Evolutionary conservation across 2,888 invertebrate genomes (phyloP).

Genomic region (Amphiduros pacificus): DNA sequence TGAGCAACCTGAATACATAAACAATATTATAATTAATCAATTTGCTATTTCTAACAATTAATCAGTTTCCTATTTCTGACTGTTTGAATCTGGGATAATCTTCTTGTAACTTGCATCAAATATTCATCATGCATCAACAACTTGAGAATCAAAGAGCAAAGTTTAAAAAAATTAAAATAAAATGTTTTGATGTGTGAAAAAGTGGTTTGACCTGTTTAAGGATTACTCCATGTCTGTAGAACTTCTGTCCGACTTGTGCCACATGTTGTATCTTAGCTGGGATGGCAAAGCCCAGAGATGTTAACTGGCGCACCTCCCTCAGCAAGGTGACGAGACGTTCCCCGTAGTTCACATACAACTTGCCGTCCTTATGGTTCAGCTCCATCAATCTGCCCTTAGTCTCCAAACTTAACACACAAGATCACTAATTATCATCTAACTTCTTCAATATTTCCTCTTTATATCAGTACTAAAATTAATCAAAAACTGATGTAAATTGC

Average conservation of each 20-base stretch:
- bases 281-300: slow-evolving; percentile 77
- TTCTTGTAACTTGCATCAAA: no score
- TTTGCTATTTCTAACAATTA: no score
- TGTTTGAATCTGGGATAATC: no score
- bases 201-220: slow-evolving; percentile 85
- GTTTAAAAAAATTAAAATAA: neutral
- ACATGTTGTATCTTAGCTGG: slow-evolving; percentile 75
- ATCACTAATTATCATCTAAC: no score
- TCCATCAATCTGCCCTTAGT: slow-evolving; percentile 64
- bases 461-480: no score
- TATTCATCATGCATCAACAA: neutral
- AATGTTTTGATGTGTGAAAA: no score
- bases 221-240: slow-evolving; percentile 81
- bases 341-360: slow-evolving; percentile 82
- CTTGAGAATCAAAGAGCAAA: neutral
- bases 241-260: slow-evolving; percentile 74
- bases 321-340: slow-evolving; percentile 81
- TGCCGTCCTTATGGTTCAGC: slow-evolving; percentile 60
- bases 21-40: no score
- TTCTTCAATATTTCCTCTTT: no score
- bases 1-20: slow-evolving; percentile 60
- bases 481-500: no score
- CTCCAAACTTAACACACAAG: slow-evolving; percentile 53
- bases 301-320: slow-evolving; percentile 84
- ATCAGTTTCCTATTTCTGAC: no score